Evolutionary conservation across 2,888 invertebrate species (phyloP), one percentile per base, ranked within the genome.

Genomic region (Uropetala carovei): DNA sequence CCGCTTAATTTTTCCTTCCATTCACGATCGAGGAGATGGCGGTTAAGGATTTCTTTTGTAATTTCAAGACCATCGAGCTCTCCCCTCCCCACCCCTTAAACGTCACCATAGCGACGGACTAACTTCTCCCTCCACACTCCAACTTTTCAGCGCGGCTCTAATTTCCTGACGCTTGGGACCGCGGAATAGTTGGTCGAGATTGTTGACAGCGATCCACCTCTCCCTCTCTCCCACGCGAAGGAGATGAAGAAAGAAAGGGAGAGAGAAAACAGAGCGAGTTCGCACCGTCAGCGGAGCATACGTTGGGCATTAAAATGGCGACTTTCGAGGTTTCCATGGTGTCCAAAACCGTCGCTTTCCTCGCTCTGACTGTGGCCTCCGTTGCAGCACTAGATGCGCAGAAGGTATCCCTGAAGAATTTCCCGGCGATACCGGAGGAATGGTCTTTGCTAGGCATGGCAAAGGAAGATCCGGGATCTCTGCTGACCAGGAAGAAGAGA

Each of bases 401-500:
- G 4, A 22, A 18, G 4, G 22, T 27, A 27, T 75, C 75, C 75
- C 10, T 75, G 22, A 27, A 4, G 75, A 68, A 22, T 22, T 0
- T n/a, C n/a, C 18, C 75, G 10, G 22, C 16, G 75, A 75, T 75
- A 11, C 75, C 11, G n/a, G 68, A n/a, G n/a, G 58, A 27, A 43
- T 13, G 18, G 64, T n/a, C 56, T 14, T 16, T 27, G 64, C 43
- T 18, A n/a, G 30, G 18, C 0, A 4, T 9, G 43, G 18, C 9
- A 27, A 18, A 14, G 30, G 43, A 60, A n/a, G 64, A 89, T 18
- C 16, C 11, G 18, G n/a, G 30, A 9, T 1, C 60, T 13, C 13
- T 43, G 43, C 89, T 68, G 8, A 18, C 89, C 11, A 60, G 89
- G 30, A 89, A 60, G 89, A 89, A 64, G n/a, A 64, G 89, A 89